Percentiles rank a stretch among this genome's conserved stretches.
Conservation (phyloP, 2,888 invertebrate species). For the Erpobdella octoculata region DNA sequence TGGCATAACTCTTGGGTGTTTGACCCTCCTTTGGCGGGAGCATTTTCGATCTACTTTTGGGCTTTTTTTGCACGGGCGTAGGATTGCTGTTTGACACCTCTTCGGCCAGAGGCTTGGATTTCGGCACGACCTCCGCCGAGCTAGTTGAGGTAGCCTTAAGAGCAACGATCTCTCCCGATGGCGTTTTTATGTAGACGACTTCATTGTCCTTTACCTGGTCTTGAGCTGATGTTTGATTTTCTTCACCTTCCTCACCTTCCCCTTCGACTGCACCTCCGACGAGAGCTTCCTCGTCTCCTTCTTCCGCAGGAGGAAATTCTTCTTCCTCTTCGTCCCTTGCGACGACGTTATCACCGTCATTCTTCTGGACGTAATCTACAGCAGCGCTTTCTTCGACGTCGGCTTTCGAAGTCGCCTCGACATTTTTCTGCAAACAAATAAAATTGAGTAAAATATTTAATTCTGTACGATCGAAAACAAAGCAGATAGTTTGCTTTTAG, state of each 20-base stretch:
- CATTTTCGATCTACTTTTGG: conserved; percentile 14
- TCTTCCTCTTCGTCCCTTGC: conserved; percentile 11
- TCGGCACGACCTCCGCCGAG: too few species aligned
- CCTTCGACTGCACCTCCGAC: background rate
- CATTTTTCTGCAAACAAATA: background rate
- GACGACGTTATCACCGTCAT: background rate
- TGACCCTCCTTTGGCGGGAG: background rate
- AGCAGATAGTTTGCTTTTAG: too few species aligned
- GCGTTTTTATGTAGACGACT: conserved; percentile 17
- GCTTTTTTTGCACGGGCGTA: conserved; percentile 2
- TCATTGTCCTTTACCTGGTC: background rate
- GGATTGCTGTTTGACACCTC: background rate
- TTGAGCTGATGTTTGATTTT: background rate
- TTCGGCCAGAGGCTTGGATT: background rate
- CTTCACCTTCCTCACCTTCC: background rate
- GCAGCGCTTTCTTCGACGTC: background rate
- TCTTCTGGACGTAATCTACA: background rate
- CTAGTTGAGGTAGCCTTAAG: background rate
- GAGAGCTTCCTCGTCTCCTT: conserved; percentile 10
- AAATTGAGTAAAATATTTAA: too few species aligned
- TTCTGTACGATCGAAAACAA: too few species aligned
- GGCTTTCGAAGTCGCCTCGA: background rate
- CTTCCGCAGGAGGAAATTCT: background rate
- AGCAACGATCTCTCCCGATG: conserved; percentile 16
- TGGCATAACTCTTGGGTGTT: too few species aligned